Conservation (phyloP, 1,140 invertebrate genomes). For the Heterodera schachtii region DNA sequence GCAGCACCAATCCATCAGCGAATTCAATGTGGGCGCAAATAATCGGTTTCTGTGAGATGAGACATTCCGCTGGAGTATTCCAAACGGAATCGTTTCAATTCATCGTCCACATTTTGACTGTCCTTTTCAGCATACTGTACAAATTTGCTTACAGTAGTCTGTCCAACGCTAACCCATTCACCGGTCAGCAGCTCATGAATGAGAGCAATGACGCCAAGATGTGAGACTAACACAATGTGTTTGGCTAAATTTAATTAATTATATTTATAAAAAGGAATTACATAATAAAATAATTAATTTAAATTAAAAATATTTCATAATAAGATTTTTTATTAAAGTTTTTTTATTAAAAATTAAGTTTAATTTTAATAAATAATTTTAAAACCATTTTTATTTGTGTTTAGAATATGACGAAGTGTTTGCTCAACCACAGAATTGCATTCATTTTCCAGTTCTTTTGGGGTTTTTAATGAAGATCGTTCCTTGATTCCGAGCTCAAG, state of each 20-base stretch:
- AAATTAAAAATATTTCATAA: too few species aligned
- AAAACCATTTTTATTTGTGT: background rate
- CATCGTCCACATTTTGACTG: background rate
- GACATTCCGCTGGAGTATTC: background rate
- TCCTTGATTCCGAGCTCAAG: too few species aligned
- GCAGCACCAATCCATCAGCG: background rate
- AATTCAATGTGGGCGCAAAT: background rate
- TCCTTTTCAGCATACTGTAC: background rate
- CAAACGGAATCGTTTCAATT: background rate
- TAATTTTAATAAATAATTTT: background rate
- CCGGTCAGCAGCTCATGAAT: background rate
- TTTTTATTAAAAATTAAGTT: background rate
- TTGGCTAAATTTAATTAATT: background rate
- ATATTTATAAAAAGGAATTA: background rate
- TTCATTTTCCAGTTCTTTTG: background rate
- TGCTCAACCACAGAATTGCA: background rate
- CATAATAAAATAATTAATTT: too few species aligned
- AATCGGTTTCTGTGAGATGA: background rate
- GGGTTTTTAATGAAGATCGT: too few species aligned
- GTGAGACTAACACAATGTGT: background rate
- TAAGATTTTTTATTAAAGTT: too few species aligned
- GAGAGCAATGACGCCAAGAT: background rate
- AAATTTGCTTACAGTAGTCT: background rate
- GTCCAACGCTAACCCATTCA: background rate
- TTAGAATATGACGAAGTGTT: background rate